Evolutionary conservation across 1,140 invertebrate genomes (phyloP).

Genomic region (Megalonaias nervosa): DNA sequence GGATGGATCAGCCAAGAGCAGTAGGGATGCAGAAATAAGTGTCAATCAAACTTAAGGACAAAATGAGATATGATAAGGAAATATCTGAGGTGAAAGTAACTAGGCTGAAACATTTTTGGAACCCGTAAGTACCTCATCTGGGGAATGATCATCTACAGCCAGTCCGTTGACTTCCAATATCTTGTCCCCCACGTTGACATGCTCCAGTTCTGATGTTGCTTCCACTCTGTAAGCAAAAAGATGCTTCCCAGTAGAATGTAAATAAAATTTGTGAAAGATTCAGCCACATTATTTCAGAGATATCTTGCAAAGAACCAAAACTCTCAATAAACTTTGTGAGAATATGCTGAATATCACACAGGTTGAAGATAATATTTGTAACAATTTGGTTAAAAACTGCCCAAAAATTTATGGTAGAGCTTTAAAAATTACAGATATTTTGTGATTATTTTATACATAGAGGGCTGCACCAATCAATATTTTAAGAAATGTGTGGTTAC

Average conservation of each 20-base stretch:
- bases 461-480: not conserved
- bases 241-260: no score
- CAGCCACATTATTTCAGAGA: no score
- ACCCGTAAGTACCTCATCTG: constrained; percentile 59
- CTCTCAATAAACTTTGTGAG: not conserved
- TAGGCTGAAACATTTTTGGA: not conserved
- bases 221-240: constrained; percentile 79
- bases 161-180: constrained; percentile 94
- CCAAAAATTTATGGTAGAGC: no score
- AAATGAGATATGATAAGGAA: no score
- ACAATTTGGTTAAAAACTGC: no score
- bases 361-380: not conserved
- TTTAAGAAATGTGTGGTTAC: not conserved
- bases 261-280: not conserved
- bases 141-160: constrained; percentile 82
- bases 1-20: not conserved
- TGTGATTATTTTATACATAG: no score
- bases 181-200: constrained; percentile 88
- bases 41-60: not conserved
- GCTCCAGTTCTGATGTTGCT: constrained; percentile 84
- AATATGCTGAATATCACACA: not conserved
- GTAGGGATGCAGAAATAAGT: no score
- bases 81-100: no score
- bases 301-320: not conserved
- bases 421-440: no score